phyloP scores from a whole-genome alignment of 2,113 vertebrate genomes.

The Eubucco bourcierii region DNA sequence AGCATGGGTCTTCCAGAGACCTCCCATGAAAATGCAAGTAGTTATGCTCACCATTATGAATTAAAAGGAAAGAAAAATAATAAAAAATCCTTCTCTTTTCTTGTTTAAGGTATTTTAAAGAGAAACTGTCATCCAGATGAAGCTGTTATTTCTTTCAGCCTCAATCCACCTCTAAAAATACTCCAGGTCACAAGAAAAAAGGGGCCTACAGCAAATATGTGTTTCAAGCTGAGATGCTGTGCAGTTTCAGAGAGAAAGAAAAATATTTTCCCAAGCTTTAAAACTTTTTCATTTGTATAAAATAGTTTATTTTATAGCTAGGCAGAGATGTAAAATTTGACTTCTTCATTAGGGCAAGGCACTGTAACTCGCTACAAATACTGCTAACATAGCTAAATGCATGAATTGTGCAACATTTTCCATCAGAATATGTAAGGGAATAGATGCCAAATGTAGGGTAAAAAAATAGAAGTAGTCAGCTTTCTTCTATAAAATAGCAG shows the following conservation, averaged over 20 bases:
- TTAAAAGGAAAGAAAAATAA: not conserved
- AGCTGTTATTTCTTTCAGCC: not conserved
- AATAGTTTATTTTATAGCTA: conserved; percentile 46
- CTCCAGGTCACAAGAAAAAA: conserved; percentile 21
- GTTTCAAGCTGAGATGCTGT: conserved; percentile 37
- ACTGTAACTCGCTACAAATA: conserved; percentile 30
- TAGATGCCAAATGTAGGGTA: conserved; percentile 27
- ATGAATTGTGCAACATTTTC: conserved; percentile 39
- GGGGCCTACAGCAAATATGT: conserved; percentile 19
- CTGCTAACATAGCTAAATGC: conserved; percentile 41
- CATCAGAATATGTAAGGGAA: conserved; percentile 28
- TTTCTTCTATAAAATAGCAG: conserved; percentile 28
- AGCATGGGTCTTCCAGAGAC: not conserved
- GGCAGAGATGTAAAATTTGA: conserved; percentile 55
- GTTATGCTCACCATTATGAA: not conserved
- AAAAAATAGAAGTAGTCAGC: not conserved
- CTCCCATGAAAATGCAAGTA: not conserved
- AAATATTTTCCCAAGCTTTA: conserved; percentile 66
- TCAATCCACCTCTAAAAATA: conserved; percentile 48
- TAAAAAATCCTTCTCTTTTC: not conserved
- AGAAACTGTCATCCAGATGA: not conserved
- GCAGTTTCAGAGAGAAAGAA: conserved; percentile 52
- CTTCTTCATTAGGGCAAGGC: conserved; percentile 13
- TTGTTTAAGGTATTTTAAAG: not conserved
- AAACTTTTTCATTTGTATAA: conserved; percentile 42